Base-by-base conservation (phyloP, 2,888 invertebrate genomes). In the Stenolophus ochropezus region DNA sequence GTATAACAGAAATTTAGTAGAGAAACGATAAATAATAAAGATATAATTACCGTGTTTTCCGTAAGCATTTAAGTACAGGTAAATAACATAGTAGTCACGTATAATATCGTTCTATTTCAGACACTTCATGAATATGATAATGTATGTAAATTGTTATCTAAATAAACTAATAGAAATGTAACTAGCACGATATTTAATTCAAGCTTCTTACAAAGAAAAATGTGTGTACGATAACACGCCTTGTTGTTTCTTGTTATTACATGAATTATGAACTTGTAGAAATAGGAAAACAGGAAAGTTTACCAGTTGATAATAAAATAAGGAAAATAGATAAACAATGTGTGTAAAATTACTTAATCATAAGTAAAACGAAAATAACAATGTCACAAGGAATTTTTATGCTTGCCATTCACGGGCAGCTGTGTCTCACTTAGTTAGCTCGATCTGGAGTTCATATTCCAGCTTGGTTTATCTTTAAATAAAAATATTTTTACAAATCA, bases 161-260 rank as follows among this genome's bases (percentile, higher is more conserved):
- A 61, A 61, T 61, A 61, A 25, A 61, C 61, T 61, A 61, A 61
- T 61, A 61, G 61, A 61, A 61, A 61, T 25, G 61, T 61, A 61
- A 61, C 61, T 11, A 14, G 25, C 61, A 25, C 61, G 25, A 61
- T 25, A 61, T 61, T 61, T 61, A 25, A 61, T 61, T 25, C 61
- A 25, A 53, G 18, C 16, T 3, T 18, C 0, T 1, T 23, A 61
- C 61, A 27, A 61, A 21, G 58, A 11, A 23, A 21, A 61, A 18
- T 56, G 56, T 11, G n/a, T 3, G n/a, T 21, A 56, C 5, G 3
- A 56, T 56, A 21, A 1, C 56, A 21, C 56, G 20, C 20, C 56
- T 56, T 56, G 8, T 42, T 11, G 6, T 42, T 42, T n/a, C n/a
- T 11, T 11, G 8, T 42, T 11, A 42, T 42, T 42, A 5, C 3